Conservation (phyloP, 2,113 vertebrate genomes). For the Romanogobio albipinnatus region DNA sequence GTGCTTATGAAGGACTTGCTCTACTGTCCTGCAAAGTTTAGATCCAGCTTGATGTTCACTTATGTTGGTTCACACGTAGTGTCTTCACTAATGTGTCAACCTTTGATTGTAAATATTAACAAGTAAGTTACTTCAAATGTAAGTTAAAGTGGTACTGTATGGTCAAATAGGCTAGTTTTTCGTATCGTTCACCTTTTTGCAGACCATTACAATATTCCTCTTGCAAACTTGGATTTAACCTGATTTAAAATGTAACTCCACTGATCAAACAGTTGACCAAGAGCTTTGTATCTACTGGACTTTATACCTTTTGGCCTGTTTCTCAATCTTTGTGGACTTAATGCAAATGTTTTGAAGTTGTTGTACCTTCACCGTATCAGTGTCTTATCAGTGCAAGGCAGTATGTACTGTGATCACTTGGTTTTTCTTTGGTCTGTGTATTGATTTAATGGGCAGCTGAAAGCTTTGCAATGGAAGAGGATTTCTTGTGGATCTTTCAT, state of each 20-base stretch:
- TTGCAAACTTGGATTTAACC: background rate
- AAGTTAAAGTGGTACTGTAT: too few species aligned
- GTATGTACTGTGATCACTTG: background rate
- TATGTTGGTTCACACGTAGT: too few species aligned
- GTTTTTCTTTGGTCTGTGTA: background rate
- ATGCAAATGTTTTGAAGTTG: background rate
- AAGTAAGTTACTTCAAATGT: too few species aligned
- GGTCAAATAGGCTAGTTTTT: too few species aligned
- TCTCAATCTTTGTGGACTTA: background rate
- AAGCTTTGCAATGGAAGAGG: background rate
- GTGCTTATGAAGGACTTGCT: background rate
- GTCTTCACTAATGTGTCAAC: too few species aligned
- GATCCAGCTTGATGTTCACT: background rate
- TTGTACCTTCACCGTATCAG: background rate
- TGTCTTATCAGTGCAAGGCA: background rate
- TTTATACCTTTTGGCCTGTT: conserved; percentile 39
- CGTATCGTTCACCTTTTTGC: background rate
- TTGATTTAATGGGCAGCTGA: background rate
- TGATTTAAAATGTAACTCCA: background rate
- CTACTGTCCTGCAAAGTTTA: too few species aligned
- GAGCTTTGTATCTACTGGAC: conserved; percentile 45
- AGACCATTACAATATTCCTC: background rate
- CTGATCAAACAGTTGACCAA: conserved; percentile 68
- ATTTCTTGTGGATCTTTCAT: background rate
- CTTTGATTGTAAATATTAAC: too few species aligned